These are phyloP conservation scores for Nephila pilipes DNA, from an alignment of 1,140 invertebrate species.

Conservation along the genomic window DNA sequence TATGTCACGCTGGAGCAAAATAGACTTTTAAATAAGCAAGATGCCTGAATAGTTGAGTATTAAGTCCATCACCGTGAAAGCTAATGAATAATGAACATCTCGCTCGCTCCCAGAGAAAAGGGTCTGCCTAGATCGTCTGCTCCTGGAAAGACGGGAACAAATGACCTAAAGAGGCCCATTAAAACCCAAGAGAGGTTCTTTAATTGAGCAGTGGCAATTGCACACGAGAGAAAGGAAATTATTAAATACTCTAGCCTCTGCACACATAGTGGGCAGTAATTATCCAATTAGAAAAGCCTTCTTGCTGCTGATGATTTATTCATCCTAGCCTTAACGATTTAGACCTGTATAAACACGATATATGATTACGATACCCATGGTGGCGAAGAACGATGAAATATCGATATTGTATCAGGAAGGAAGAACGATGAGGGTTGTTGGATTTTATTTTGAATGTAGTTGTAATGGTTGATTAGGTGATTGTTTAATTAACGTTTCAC, in stretches of 20 bases:
- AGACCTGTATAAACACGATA: background rate
- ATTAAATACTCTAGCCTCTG: background rate
- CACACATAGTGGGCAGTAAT: background rate
- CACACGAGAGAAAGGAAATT: background rate
- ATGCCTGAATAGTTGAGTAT: background rate
- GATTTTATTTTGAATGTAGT: no score
- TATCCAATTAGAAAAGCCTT: background rate
- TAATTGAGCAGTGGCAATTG: background rate
- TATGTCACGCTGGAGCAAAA: background rate
- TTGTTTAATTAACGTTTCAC: no score
- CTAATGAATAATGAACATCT: constrained; percentile 8
- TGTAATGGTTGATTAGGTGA: no score
- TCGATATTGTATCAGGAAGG: no score
- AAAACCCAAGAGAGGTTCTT: background rate
- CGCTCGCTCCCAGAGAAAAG: background rate
- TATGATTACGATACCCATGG: no score
- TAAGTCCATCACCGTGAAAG: background rate
- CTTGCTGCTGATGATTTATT: background rate
- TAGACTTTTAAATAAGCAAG: background rate
- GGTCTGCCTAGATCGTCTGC: background rate
- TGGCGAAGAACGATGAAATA: no score
- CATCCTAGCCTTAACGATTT: background rate
- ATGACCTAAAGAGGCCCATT: background rate
- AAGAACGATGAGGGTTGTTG: no score
- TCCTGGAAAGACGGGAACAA: no score